Evolutionary conservation across 2,888 invertebrate species (phyloP).

Genomic region (Exocentrus adspersus): DNA sequence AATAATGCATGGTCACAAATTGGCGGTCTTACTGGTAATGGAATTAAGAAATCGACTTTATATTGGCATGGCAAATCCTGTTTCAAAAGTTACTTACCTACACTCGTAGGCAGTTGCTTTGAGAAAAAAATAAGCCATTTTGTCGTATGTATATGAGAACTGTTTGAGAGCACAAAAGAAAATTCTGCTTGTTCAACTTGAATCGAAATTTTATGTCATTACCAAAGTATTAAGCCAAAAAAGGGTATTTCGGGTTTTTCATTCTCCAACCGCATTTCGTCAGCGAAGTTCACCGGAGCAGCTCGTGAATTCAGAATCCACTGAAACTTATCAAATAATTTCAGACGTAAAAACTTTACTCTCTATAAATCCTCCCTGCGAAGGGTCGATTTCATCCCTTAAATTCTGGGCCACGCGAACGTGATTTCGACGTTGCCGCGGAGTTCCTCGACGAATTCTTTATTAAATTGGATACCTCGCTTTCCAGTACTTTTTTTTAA

Average conservation of each 20-base stretch:
- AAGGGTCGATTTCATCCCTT: slow-evolving; percentile 22
- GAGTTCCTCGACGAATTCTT: slow-evolving; percentile 9
- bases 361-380: slow-evolving; percentile 27
- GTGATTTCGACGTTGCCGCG: slow-evolving; percentile 3
- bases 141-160: too few relatives aligned
- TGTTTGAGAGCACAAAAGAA: too few relatives aligned
- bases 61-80: too few relatives aligned
- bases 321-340: slow-evolving; percentile 31
- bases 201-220: slow-evolving; percentile 27
- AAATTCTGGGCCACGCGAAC: slow-evolving; percentile 10
- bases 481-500: slow-evolving; percentile 1
- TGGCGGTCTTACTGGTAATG: too few relatives aligned
- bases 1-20: slow-evolving; percentile 4
- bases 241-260: slow-evolving; percentile 15
- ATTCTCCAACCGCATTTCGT: slow-evolving; percentile 28
- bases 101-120: too few relatives aligned
- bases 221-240: slow-evolving; percentile 14
- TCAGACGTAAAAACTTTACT: slow-evolving; percentile 26
- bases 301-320: slow-evolving; percentile 27
- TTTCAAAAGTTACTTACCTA: too few relatives aligned
- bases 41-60: too few relatives aligned
- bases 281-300: slow-evolving; percentile 26
- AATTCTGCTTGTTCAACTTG: background rate
- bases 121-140: too few relatives aligned
- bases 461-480: slow-evolving; percentile 18